Conservation (phyloP, 2,888 invertebrate species). For the Hanleya hanleyi region DNA sequence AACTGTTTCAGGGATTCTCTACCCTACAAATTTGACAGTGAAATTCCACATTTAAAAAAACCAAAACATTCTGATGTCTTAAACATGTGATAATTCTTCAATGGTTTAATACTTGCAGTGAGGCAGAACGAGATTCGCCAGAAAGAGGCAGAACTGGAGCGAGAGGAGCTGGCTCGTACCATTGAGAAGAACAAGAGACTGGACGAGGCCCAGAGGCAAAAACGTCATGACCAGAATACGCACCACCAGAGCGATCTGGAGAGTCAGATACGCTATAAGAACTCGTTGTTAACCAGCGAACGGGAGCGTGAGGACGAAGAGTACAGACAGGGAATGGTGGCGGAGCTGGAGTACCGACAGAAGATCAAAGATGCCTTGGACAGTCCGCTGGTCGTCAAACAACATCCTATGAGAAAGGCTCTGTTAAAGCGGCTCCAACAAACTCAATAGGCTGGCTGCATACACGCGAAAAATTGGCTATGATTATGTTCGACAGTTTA, state of each 20-base stretch:
- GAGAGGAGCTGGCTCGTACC: slow-evolving; percentile 50
- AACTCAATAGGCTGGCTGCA: too few relatives aligned
- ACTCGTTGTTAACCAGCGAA: slow-evolving; percentile 49
- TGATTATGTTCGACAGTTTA: too few relatives aligned
- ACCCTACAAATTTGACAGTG: too few relatives aligned
- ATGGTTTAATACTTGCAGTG: slow-evolving; percentile 47
- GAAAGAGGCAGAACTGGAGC: slow-evolving; percentile 56
- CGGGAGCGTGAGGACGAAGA: slow-evolving; percentile 56
- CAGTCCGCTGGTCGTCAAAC: slow-evolving; percentile 59
- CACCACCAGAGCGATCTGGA: slow-evolving; percentile 65
- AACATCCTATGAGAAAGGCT: slow-evolving; percentile 67
- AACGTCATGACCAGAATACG: slow-evolving; percentile 44
- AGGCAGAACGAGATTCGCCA: slow-evolving; percentile 53
- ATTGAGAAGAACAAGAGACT: slow-evolving; percentile 66
- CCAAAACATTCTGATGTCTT: too few relatives aligned
- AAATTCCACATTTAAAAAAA: too few relatives aligned
- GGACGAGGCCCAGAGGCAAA: slow-evolving; percentile 57
- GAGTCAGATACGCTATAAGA: slow-evolving; percentile 68
- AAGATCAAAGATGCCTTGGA: slow-evolving; percentile 62
- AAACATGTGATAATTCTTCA: too few relatives aligned
- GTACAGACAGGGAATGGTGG: slow-evolving; percentile 39
- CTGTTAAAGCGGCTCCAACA: slow-evolving; percentile 20
- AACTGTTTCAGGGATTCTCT: too few relatives aligned
- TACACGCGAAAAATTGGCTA: too few relatives aligned
- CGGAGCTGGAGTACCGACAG: slow-evolving; percentile 67